Evolutionary conservation across 2,113 vertebrate species (phyloP).

Genomic region (Cochlearius cochlearius): DNA sequence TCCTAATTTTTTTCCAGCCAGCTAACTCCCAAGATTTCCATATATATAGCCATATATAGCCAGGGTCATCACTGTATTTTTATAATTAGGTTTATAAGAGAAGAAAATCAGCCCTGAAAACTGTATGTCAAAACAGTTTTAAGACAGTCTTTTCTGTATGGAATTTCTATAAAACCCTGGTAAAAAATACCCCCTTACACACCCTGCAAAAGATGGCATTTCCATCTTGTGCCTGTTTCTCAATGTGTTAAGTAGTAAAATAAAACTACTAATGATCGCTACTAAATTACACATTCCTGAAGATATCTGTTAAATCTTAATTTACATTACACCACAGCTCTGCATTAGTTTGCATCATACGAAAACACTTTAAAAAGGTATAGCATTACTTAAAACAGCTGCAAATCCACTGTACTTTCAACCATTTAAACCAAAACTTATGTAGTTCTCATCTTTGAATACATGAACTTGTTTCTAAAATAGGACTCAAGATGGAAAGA

Average conservation of each 20-base stretch:
- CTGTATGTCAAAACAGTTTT: neutral
- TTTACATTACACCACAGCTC: neutral
- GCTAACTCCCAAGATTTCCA: neutral
- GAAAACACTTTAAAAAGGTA: neutral
- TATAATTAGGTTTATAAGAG: neutral
- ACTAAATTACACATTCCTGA: neutral
- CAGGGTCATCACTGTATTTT: neutral
- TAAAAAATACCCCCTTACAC: neutral
- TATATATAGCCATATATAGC: neutral
- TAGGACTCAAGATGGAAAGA: neutral
- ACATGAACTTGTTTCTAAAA: neutral
- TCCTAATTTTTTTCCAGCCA: neutral
- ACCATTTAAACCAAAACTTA: neutral
- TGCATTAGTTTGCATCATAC: neutral
- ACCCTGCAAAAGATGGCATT: neutral
- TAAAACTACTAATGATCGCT: neutral
- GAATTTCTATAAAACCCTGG: neutral
- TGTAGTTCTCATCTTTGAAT: neutral
- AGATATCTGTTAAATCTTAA: neutral
- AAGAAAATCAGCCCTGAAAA: neutral
- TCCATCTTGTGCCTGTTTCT: neutral
- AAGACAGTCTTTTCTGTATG: neutral
- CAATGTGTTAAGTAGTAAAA: neutral
- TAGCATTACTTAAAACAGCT: neutral
- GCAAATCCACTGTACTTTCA: neutral